phyloP scores from a whole-genome alignment of 2,797 vertebrate species.

The Paedocypris micromegethes region DNA sequence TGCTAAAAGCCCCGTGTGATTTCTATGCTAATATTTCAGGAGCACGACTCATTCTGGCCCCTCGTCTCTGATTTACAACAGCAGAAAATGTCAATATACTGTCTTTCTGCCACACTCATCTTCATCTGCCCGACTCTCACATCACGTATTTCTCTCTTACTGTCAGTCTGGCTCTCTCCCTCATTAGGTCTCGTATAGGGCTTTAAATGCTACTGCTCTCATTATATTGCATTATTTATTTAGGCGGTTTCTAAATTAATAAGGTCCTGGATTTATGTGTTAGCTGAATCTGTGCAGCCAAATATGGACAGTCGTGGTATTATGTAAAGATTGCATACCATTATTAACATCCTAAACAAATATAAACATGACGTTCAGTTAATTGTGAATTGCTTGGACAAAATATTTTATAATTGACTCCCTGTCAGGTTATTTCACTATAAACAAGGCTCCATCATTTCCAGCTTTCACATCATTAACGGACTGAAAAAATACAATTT shows the following conservation, averaged over 20 bases:
- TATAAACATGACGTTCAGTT: background rate
- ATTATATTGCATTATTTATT: conserved; percentile 22
- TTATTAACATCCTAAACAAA: too few relatives aligned
- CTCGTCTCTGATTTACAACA: conserved; percentile 58
- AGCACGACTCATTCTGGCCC: conserved; percentile 45
- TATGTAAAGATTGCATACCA: too few relatives aligned
- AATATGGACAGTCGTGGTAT: background rate
- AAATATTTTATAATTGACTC: too few relatives aligned
- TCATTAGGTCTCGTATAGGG: conserved; percentile 8
- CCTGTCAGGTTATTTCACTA: too few relatives aligned
- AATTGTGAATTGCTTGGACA: background rate
- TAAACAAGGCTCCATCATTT: too few relatives aligned
- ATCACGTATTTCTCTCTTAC: background rate
- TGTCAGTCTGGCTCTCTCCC: background rate
- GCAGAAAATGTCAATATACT: conserved; percentile 47
- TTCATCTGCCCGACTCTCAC: conserved; percentile 6
- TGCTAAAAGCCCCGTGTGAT: conserved; percentile 6
- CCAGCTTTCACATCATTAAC: too few relatives aligned
- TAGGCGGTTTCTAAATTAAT: conserved; percentile 16
- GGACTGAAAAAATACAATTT: too few relatives aligned
- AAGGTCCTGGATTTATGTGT: conserved; percentile 1
- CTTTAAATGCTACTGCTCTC: conserved; percentile 13
- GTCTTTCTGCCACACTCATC: background rate
- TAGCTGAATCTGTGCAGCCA: conserved; percentile 3
- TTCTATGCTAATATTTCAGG: conserved; percentile 62